phyloP scores from a whole-genome alignment of 2,113 vertebrate genomes.

The Pygoscelis antarcticus region DNA sequence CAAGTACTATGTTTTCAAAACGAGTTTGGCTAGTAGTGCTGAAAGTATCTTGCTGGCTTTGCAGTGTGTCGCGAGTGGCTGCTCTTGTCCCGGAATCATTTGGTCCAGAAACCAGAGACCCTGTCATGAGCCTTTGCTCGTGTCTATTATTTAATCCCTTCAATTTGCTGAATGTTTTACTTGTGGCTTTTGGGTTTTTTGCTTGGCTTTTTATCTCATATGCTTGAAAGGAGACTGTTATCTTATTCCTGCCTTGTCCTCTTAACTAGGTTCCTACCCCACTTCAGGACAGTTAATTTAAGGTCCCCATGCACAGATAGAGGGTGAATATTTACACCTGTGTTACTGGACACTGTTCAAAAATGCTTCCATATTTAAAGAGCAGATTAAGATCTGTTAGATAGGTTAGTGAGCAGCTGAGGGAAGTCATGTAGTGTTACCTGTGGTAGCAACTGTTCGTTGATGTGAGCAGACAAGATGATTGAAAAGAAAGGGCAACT shows the following conservation, averaged over 20 bases:
- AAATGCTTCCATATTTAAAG: background rate
- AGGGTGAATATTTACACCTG: background rate
- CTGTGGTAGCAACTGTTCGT: background rate
- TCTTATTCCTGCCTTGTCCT: background rate
- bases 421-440: background rate
- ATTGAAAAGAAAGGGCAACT: background rate
- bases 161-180: background rate
- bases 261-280: background rate
- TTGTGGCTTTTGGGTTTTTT: background rate
- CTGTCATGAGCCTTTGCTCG: background rate
- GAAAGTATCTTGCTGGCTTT: background rate
- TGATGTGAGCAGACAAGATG: background rate
- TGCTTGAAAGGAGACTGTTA: background rate
- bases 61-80: accelerated
- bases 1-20: background rate
- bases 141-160: background rate
- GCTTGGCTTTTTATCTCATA: background rate
- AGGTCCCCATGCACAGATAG: background rate
- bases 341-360: background rate
- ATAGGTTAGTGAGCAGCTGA: background rate
- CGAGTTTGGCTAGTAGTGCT: background rate
- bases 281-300: background rate
- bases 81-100: background rate
- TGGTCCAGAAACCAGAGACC: background rate
- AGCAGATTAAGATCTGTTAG: background rate